Conservation (phyloP, 2,797 vertebrate genomes). For the Poecile montanus region DNA sequence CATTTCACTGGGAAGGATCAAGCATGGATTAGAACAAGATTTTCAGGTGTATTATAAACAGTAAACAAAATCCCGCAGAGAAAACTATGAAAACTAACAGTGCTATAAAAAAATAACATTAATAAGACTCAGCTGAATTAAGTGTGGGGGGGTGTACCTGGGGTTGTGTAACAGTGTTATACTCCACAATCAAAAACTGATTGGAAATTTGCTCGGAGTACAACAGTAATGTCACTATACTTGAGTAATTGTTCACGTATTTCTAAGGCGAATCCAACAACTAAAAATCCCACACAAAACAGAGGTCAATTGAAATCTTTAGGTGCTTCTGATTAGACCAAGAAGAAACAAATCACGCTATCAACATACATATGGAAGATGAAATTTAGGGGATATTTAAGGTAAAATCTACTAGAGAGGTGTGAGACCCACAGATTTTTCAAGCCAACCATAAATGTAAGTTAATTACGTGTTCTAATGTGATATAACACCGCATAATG, state of each 20-base stretch:
- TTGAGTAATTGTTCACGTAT: background rate
- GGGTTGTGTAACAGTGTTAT: background rate
- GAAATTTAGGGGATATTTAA: background rate
- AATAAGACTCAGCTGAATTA: background rate
- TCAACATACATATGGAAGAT: background rate
- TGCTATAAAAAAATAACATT: background rate
- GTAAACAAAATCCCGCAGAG: background rate
- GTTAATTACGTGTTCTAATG: background rate
- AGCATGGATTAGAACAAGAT: background rate
- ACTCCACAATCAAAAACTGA: background rate
- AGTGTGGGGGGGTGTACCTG: background rate
- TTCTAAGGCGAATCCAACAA: background rate
- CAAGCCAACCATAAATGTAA: background rate
- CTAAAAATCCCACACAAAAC: rapidly evolving
- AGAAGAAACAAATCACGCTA: background rate
- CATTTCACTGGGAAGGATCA: background rate
- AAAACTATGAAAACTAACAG: background rate
- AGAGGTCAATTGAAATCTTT: background rate
- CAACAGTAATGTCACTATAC: background rate
- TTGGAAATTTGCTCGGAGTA: background rate
- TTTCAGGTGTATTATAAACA: background rate
- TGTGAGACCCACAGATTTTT: background rate
- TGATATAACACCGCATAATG: background rate
- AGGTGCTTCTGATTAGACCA: background rate
- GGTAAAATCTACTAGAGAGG: background rate